A percentile compares a stretch with the other conserved stretches of the same genome.
phyloP scores from a whole-genome alignment of 2,888 invertebrate species.

The Xestoiulus laeticollis region DNA sequence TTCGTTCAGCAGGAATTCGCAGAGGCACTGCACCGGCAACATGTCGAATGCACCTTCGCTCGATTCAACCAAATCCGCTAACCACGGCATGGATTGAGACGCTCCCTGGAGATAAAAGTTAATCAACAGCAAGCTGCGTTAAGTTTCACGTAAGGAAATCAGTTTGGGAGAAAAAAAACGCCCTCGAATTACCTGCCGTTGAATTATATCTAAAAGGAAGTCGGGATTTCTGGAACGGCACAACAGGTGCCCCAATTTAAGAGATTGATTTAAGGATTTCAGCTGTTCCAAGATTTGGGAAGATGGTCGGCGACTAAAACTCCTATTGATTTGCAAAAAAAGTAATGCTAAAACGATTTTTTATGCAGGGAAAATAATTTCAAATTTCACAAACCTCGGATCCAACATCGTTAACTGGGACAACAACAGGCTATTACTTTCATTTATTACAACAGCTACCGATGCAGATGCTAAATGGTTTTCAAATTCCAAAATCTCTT shows the following conservation, averaged over 20 bases:
- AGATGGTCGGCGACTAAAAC: conserved; percentile 84
- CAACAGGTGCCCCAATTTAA: conserved; percentile 86
- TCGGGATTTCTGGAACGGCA: conserved; percentile 91
- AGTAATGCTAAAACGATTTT: too few species aligned
- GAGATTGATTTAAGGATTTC: conserved; percentile 77
- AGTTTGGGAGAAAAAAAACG: too few species aligned
- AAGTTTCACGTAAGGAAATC: background rate
- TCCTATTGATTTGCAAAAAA: conserved; percentile 64
- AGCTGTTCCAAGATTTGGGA: conserved; percentile 79
- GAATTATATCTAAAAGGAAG: conserved; percentile 90
- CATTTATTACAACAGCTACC: conserved; percentile 87
- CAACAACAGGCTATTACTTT: conserved; percentile 84
- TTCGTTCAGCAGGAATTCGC: conserved; percentile 85
- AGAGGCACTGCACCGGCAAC: conserved; percentile 95
- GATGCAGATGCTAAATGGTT: conserved; percentile 89
- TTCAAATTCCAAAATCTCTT: conserved; percentile 87
- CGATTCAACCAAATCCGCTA: conserved; percentile 91
- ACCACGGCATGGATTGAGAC: conserved; percentile 95
- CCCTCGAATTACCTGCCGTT: conserved; percentile 72
- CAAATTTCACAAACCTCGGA: conserved; percentile 68
- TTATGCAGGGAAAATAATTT: background rate
- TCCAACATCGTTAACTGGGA: conserved; percentile 86
- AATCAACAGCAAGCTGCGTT: background rate
- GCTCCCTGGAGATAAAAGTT: conserved; percentile 62
- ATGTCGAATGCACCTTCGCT: conserved; percentile 89